Conservation (phyloP, 2,797 vertebrate species). For the Gadopsis marmoratus region DNA sequence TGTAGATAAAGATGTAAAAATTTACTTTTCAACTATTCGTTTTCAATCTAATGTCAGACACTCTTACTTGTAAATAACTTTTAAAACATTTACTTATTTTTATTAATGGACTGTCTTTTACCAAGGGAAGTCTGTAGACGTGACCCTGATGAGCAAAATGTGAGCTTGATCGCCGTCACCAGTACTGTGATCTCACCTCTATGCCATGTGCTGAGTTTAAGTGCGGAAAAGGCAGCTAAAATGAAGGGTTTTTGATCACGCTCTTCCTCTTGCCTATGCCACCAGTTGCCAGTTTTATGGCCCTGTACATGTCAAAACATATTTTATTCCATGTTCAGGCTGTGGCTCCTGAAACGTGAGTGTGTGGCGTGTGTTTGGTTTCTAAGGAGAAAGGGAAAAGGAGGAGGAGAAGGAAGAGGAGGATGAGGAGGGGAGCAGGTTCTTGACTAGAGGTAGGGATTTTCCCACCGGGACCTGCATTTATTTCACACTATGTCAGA, state of each 20-base stretch:
- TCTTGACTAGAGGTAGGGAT: slow-evolving; percentile 77
- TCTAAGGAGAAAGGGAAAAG: slow-evolving; percentile 35
- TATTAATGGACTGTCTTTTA: background rate
- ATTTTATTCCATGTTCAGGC: slow-evolving; percentile 25
- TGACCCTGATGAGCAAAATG: background rate
- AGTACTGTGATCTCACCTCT: too few relatives aligned
- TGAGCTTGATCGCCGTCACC: background rate
- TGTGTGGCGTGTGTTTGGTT: slow-evolving; percentile 47
- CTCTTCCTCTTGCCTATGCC: background rate
- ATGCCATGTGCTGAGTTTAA: too few relatives aligned
- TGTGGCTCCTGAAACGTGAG: slow-evolving; percentile 33
- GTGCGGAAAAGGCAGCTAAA: background rate
- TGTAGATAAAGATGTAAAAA: background rate
- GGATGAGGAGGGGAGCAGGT: slow-evolving; percentile 35
- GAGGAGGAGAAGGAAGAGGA: slow-evolving; percentile 24
- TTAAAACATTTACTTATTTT: background rate
- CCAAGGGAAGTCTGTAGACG: background rate
- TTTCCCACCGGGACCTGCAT: slow-evolving; percentile 64
- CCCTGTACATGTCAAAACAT: slow-evolving; percentile 32
- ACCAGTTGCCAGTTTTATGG: slow-evolving; percentile 17
- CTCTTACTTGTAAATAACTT: background rate
- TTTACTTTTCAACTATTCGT: background rate
- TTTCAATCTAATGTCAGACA: background rate
- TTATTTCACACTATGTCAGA: slow-evolving; percentile 18
- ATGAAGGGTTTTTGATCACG: slow-evolving; percentile 4